These are phyloP conservation scores for Oncorhynchus clarkii DNA, from an alignment of 2,113 vertebrate species.

Conservation along the genomic window DNA sequence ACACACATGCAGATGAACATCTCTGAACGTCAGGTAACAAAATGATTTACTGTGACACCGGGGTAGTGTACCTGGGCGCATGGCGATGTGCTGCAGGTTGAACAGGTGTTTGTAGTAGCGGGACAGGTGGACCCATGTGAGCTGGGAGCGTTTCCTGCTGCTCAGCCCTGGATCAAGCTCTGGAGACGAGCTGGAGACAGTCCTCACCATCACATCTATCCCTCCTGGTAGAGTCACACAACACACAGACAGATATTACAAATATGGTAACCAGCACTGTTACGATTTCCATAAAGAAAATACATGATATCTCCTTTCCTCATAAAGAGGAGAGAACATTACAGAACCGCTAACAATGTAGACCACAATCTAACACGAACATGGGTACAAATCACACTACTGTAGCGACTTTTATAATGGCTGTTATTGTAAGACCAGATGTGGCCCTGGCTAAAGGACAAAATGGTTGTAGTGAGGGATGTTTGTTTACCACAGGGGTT, in stretches of 20 bases:
- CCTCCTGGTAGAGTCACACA: conserved; percentile 33
- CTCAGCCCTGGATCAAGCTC: conserved; percentile 16
- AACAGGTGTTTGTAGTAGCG: conserved; percentile 75
- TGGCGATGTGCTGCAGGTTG: conserved; percentile 69
- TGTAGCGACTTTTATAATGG: too few relatives aligned
- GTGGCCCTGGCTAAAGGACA: neutral
- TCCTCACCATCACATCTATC: conserved; percentile 3
- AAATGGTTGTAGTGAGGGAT: neutral
- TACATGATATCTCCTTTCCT: too few relatives aligned
- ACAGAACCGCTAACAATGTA: too few relatives aligned
- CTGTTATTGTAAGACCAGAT: neutral
- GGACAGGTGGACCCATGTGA: conserved; percentile 78
- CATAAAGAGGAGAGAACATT: too few relatives aligned
- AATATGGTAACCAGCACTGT: too few relatives aligned
- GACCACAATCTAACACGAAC: too few relatives aligned
- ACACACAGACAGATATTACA: neutral
- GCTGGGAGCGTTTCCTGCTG: conserved; percentile 35
- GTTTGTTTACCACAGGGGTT: conserved; percentile 44
- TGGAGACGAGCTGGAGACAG: neutral
- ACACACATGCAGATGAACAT: conserved; percentile 4
- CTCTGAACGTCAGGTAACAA: too few relatives aligned
- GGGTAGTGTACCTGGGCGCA: conserved; percentile 62
- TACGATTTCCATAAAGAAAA: too few relatives aligned
- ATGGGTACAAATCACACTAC: too few relatives aligned
- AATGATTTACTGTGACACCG: neutral